Conservation (phyloP, 35 echinoderm and acorn worm genomes). For the Eucidaris tribuloides region DNA sequence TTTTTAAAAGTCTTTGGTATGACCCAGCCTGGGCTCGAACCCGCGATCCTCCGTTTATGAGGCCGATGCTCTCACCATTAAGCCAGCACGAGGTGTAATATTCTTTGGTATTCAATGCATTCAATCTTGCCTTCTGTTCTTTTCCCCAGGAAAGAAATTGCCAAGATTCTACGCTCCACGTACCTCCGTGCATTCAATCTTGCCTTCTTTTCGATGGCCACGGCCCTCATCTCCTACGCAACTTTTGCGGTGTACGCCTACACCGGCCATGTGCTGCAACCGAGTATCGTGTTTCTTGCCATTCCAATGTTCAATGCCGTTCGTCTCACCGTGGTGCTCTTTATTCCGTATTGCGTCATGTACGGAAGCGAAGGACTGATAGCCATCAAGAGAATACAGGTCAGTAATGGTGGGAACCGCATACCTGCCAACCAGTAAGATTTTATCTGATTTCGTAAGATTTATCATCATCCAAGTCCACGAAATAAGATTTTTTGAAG, state of each 20-base stretch:
- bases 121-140: not conserved
- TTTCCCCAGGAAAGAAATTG: slow-evolving; percentile 60
- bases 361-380: slow-evolving; percentile 44
- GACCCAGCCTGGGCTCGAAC: too few relatives aligned
- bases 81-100: too few relatives aligned
- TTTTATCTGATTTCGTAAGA: too few relatives aligned
- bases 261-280: slow-evolving; percentile 44
- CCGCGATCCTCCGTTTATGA: too few relatives aligned
- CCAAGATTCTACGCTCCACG: slow-evolving; percentile 46
- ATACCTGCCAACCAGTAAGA: too few relatives aligned
- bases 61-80: too few relatives aligned
- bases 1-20: too few relatives aligned
- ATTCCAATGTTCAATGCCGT: slow-evolving; percentile 62
- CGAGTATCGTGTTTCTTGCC: slow-evolving; percentile 51
- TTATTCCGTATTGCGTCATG: slow-evolving; percentile 58
- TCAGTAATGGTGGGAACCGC: not conserved
- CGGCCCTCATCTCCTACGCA: slow-evolving; percentile 20
- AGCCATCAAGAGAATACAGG: slow-evolving; percentile 61
- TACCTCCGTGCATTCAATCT: slow-evolving; percentile 35
- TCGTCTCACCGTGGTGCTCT: slow-evolving; percentile 30
- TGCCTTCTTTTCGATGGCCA: slow-evolving; percentile 36
- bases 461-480: too few relatives aligned
- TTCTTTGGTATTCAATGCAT: too few relatives aligned
- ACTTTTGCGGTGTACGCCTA: slow-evolving; percentile 58
- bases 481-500: too few relatives aligned